These are phyloP conservation scores for Typhlichthys eigenmanni DNA, from an alignment of 2,797 vertebrate genomes.

Conservation along the genomic window DNA sequence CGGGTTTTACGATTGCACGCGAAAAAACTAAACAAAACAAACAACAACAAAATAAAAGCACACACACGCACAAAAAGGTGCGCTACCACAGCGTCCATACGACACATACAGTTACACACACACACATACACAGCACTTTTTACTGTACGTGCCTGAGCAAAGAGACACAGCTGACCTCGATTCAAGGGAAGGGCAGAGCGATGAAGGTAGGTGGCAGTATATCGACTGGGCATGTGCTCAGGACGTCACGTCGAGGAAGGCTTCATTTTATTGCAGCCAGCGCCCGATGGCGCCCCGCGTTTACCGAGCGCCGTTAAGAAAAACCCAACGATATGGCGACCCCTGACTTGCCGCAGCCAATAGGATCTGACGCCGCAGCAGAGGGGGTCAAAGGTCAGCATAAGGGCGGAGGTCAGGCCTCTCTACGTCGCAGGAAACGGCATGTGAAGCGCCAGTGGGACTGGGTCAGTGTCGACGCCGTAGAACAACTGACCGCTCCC, in stretches of 20 bases:
- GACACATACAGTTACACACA: neutral
- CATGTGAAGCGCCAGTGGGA: conserved; percentile 31
- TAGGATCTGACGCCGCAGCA: no score
- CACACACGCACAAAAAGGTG: conserved; percentile 8
- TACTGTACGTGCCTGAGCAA: neutral
- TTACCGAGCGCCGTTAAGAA: no score
- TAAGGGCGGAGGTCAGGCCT: conserved; percentile 11
- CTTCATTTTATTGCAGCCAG: no score
- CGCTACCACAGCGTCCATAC: no score
- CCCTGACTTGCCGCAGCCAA: no score
- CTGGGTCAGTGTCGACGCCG: conserved; percentile 49
- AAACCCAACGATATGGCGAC: no score
- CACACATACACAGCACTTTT: neutral
- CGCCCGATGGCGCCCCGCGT: no score
- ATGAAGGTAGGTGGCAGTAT: no score
- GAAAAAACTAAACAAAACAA: neutral
- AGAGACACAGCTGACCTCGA: conserved; percentile 29
- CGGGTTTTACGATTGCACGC: conserved; percentile 38
- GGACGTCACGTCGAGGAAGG: no score
- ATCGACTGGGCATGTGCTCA: no score
- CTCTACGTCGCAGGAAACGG: conserved; percentile 31
- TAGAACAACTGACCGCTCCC: conserved; percentile 49
- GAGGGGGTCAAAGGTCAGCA: neutral
- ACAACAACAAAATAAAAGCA: conserved; percentile 5
- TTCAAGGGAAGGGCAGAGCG: neutral